Evolutionary conservation across 2,113 vertebrate genomes (phyloP), one percentile per base, ranked within the genome.

Genomic region (Grammatotria lemairii): DNA sequence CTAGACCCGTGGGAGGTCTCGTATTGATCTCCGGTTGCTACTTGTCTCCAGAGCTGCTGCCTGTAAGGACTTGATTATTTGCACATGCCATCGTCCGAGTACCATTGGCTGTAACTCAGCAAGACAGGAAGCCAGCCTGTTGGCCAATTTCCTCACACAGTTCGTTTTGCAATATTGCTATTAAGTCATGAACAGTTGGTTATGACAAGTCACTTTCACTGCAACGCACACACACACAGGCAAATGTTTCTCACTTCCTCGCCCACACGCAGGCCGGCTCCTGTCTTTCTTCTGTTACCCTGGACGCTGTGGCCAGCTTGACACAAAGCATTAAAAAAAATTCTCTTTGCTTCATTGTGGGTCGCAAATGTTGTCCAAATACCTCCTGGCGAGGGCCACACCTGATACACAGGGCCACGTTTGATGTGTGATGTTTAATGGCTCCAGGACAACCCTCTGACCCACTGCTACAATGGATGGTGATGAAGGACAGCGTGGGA

Each of bases 131-230:
- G 86, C 28, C 5, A 12, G 86, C 65, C 89, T 63, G 87, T 94
- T 94, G 88, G 90, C 91, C 90, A 95, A 94, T 95, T 94, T 95
- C 94, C 92, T 89, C 2, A 8, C 65, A 85, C 65, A 12, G 38
- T 89, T 89, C 45, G 55, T 95, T 90, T 94, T 91, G 94, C 91
- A 95, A 95, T 91, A 87, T 90, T 92, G 91, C 87, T 87, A 78
- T 80, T 80, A 90, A 91, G 84, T 90, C 87, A 91, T 31, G 45
- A 85, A 73, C 90, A 81, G 87, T 90, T 90, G 86, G 82, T 80
- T 87, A 84, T 85, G 86, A 92, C 83, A 73, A 42, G 21, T 79
- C 23, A 49, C 85, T 85, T 83, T 79, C 68, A 21, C 65, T 82
- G 65, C 28, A 75, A 49, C 12, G 23, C 21, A 21, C 80, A 70